These are phyloP conservation scores for Ctenopoma kingsleyae DNA, from an alignment of 2,797 vertebrate species.

Conservation along the genomic window DNA sequence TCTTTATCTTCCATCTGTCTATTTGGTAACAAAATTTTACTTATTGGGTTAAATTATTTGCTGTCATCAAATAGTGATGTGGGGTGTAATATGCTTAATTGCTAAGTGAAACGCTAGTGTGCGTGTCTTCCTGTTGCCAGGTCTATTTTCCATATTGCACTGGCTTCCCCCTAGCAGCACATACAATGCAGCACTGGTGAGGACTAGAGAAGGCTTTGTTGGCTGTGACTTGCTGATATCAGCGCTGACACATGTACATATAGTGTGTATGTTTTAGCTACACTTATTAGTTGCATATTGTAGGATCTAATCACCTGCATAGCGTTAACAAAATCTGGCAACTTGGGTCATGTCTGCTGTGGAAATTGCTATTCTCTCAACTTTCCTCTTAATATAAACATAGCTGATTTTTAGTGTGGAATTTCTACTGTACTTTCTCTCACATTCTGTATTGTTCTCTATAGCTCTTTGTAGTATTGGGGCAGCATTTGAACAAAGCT, in stretches of 20 bases:
- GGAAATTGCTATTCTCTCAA: background rate
- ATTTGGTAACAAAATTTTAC: too few relatives aligned
- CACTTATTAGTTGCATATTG: background rate
- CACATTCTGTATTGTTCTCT: slow-evolving; percentile 45
- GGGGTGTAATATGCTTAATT: background rate
- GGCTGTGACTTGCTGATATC: slow-evolving; percentile 71
- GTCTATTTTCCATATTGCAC: slow-evolving; percentile 34
- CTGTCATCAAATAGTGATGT: background rate
- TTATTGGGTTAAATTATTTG: too few relatives aligned
- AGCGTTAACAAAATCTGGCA: background rate
- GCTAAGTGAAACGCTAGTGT: slow-evolving; percentile 15
- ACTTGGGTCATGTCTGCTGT: background rate
- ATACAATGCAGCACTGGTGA: slow-evolving; percentile 58
- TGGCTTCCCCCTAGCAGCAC: slow-evolving; percentile 45
- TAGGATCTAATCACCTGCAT: background rate
- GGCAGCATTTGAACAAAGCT: slow-evolving; percentile 19
- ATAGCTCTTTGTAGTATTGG: slow-evolving; percentile 36
- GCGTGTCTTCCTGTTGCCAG: slow-evolving; percentile 52
- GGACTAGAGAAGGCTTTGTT: slow-evolving; percentile 60
- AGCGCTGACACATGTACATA: slow-evolving; percentile 52
- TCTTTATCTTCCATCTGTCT: too few relatives aligned
- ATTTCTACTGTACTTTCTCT: slow-evolving; percentile 30
- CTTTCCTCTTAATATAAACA: background rate
- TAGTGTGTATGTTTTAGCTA: slow-evolving; percentile 17
- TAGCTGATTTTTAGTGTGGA: slow-evolving; percentile 4